Percentiles rank a stretch among this genome's conserved stretches.
Conservation (phyloP, 2,113 vertebrate species). For the Cyprinus carpio region DNA sequence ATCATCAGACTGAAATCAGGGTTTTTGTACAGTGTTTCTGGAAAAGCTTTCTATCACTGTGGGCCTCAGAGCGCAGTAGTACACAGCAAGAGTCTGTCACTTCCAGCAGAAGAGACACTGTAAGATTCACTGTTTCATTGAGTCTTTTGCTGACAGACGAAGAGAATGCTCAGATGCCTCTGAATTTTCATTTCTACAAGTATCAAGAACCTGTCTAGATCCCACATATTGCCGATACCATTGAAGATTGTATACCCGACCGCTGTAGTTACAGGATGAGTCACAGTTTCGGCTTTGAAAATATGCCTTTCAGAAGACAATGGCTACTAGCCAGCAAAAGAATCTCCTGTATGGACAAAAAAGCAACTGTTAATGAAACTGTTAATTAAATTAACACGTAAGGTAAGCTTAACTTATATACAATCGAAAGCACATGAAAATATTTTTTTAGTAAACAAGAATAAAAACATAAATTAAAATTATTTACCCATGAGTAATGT, state of each 20-base stretch:
- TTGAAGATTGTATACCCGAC: not conserved
- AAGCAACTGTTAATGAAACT: not conserved
- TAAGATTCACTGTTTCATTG: slow-evolving; percentile 31
- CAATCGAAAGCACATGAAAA: not conserved
- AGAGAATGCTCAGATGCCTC: not conserved
- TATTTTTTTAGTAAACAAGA: not conserved
- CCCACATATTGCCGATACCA: slow-evolving; percentile 24
- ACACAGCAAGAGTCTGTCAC: slow-evolving; percentile 42
- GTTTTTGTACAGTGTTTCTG: slow-evolving; percentile 5
- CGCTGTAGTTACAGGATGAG: slow-evolving; percentile 1
- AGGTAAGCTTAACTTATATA: not conserved
- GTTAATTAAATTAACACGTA: not conserved
- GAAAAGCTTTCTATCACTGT: slow-evolving; percentile 41
- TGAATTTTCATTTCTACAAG: slow-evolving; percentile 18
- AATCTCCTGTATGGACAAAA: not conserved
- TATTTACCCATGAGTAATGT: not conserved
- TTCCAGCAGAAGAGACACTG: slow-evolving; percentile 15
- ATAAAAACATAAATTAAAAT: not conserved
- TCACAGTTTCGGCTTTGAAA: not conserved
- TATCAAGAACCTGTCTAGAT: not conserved
- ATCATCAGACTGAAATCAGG: not conserved
- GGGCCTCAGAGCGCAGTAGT: slow-evolving; percentile 42
- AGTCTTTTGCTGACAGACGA: not conserved
- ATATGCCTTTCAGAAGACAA: not conserved
- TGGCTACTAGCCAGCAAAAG: not conserved